phyloP scores from a whole-genome alignment of 1,140 invertebrate genomes.

The Bombus haemorrhoidalis region DNA sequence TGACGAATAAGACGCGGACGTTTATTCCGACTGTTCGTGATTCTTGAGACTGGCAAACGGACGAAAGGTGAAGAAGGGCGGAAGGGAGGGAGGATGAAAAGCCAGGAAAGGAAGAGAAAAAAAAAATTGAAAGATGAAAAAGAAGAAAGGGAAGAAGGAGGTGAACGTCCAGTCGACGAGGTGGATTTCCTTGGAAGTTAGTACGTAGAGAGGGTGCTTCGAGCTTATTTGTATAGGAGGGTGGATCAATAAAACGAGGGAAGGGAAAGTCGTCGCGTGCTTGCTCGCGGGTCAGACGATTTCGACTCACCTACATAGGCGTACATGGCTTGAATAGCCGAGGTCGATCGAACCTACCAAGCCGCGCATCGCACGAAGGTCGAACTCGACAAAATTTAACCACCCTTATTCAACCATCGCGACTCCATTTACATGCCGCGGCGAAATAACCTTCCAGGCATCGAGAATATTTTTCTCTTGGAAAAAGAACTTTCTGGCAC shows the following conservation, averaged over 20 bases:
- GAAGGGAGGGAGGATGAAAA: neutral
- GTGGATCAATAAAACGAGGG: slow-evolving; percentile 81
- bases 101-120: neutral
- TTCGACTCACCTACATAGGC: slow-evolving; percentile 67
- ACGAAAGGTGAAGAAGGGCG: slow-evolving; percentile 12
- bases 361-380: slow-evolving; percentile 51
- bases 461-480: slow-evolving; percentile 23
- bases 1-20: slow-evolving; percentile 2
- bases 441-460: slow-evolving; percentile 37
- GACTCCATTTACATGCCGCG: slow-evolving; percentile 51
- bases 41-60: slow-evolving; percentile 24
- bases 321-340: slow-evolving; percentile 59
- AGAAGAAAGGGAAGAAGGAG: slow-evolving; percentile 37
- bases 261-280: slow-evolving; percentile 77
- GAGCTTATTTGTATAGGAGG: slow-evolving; percentile 79
- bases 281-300: slow-evolving; percentile 72
- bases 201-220: slow-evolving; percentile 66
- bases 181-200: slow-evolving; percentile 71
- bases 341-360: slow-evolving; percentile 49
- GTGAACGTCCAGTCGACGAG: slow-evolving; percentile 54
- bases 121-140: slow-evolving; percentile 26
- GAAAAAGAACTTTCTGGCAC: slow-evolving; percentile 22
- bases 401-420: slow-evolving; percentile 29
- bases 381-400: slow-evolving; percentile 48
- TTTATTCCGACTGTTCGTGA: slow-evolving; percentile 32